Percentiles rank a stretch among this genome's conserved stretches.
phyloP scores from a whole-genome alignment of 2,113 vertebrate species.

The Pseudopodoces humilis region DNA sequence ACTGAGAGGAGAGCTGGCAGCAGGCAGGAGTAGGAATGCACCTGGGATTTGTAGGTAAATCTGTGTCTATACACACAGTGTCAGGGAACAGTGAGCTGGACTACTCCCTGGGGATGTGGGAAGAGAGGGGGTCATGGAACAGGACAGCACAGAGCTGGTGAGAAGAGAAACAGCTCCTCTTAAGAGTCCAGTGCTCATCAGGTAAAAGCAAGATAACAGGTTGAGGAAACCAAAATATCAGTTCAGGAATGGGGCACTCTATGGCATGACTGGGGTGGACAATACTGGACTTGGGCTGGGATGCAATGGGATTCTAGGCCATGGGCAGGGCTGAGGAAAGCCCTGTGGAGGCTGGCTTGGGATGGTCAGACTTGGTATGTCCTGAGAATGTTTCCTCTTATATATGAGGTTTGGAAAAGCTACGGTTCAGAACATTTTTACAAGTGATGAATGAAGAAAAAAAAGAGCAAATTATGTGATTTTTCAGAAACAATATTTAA shows the following conservation, averaged over 20 bases:
- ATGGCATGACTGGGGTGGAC: not conserved
- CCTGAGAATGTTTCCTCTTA: not conserved
- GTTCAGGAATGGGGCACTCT: not conserved
- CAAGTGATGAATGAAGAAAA: not conserved
- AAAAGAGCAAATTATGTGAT: not conserved
- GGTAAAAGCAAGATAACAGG: not conserved
- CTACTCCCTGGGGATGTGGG: fast-evolving
- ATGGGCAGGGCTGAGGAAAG: not conserved
- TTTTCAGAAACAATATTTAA: not conserved
- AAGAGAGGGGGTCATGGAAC: fast-evolving
- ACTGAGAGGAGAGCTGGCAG: not conserved
- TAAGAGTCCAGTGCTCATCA: not conserved
- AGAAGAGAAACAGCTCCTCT: not conserved
- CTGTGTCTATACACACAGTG: not conserved
- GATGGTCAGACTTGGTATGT: not conserved
- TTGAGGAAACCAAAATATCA: not conserved
- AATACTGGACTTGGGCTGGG: not conserved
- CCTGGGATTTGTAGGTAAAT: not conserved
- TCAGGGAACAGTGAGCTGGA: not conserved
- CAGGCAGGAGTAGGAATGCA: not conserved
- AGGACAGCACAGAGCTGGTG: not conserved
- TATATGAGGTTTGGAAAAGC: not conserved
- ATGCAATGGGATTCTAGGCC: not conserved
- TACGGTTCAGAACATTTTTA: not conserved
- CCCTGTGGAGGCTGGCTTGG: not conserved